phyloP scores from a whole-genome alignment of 2,113 vertebrate genomes.

The Prochilodus magdalenae region DNA sequence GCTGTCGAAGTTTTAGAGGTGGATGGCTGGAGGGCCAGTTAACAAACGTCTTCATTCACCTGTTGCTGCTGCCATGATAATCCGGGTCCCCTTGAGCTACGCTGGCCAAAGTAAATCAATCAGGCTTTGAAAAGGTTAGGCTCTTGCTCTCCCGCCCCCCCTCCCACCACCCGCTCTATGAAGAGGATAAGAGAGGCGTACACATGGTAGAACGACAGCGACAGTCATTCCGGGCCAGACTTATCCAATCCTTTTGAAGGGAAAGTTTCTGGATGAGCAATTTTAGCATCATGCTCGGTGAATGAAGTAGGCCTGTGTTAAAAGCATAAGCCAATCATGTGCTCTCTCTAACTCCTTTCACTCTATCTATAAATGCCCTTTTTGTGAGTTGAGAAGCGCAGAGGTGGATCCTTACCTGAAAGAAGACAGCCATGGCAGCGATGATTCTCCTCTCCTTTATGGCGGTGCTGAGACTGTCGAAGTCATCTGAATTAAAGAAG shows the following conservation, averaged over 20 bases:
- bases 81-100: neutral
- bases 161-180: too few relatives aligned
- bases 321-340: neutral
- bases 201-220: neutral
- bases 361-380: neutral
- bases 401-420: conserved; percentile 83
- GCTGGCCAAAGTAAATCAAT: conserved; percentile 3
- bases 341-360: neutral
- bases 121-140: conserved; percentile 16
- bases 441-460: conserved; percentile 93
- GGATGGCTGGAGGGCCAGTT: conserved; percentile 27
- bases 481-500: conserved; percentile 98
- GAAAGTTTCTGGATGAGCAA: neutral
- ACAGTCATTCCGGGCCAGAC: neutral
- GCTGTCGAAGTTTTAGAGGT: neutral
- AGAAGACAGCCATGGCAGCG: conserved; percentile 94
- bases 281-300: neutral
- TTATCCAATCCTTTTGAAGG: neutral
- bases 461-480: conserved; percentile 92
- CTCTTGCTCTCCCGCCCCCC: neutral
- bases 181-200: neutral
- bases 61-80: neutral
- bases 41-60: neutral
- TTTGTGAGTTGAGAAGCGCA: neutral
- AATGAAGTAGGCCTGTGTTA: neutral